phyloP scores from a whole-genome alignment of 1,140 invertebrate genomes.

The Drosophila cardini region DNA sequence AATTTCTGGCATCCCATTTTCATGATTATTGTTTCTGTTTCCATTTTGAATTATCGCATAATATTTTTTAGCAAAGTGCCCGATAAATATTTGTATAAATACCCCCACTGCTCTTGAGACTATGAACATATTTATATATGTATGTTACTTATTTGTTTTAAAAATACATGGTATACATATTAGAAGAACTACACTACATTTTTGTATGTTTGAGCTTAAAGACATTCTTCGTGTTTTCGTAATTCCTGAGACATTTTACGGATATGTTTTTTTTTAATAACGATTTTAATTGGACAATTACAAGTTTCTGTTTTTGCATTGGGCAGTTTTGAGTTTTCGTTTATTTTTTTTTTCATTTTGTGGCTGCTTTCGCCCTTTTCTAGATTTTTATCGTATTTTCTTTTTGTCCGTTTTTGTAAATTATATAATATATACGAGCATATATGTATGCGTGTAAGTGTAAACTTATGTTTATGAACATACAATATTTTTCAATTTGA shows the following conservation, averaged over 20 bases:
- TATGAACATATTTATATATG: slow-evolving; percentile 3
- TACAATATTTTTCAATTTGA: slow-evolving; percentile 17
- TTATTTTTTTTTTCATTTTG: slow-evolving; percentile 2
- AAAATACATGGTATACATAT: slow-evolving; percentile 56
- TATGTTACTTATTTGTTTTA: slow-evolving; percentile 18
- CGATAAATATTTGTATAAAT: background rate
- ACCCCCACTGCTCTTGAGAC: slow-evolving; percentile 8
- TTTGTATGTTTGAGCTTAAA: slow-evolving; percentile 37
- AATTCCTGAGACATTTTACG: slow-evolving; percentile 82
- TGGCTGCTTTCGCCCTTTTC: slow-evolving; percentile 9
- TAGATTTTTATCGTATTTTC: background rate
- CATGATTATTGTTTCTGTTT: background rate
- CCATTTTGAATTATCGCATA: too few species aligned
- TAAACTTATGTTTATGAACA: slow-evolving; percentile 24
- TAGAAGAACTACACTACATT: slow-evolving; percentile 40
- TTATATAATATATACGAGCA: slow-evolving; percentile 20
- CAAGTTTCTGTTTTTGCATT: slow-evolving; percentile 33
- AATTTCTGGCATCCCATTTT: too few species aligned
- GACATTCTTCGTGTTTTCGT: slow-evolving; percentile 46
- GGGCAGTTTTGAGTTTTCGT: slow-evolving; percentile 9
- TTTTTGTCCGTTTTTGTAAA: slow-evolving; percentile 22
- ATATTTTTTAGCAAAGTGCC: background rate
- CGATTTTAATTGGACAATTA: slow-evolving; percentile 51
- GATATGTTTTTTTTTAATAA: slow-evolving; percentile 58
- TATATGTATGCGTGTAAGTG: slow-evolving; percentile 7